Base-by-base conservation (phyloP, 1,140 invertebrate species). In the Aphidius ervi region DNA sequence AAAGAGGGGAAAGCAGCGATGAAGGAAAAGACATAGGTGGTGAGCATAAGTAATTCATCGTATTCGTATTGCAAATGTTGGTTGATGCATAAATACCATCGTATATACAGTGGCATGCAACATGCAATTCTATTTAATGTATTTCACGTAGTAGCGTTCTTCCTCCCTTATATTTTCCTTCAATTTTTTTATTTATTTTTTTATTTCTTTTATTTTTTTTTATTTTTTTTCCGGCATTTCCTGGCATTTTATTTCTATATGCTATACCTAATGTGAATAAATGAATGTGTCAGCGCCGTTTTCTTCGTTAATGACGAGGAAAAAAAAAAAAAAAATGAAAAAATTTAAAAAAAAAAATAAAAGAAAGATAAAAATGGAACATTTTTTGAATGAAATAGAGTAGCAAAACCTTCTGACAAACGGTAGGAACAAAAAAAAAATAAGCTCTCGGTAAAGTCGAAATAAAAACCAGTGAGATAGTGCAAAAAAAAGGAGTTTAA, bases 181-280 rank as follows among this genome's bases (percentile, higher is more conserved):
- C 46, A 6, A 50, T 31, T 40, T 39, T 50, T 52, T 43, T 52
- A 16, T 59, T 47, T 57, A 9, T 54, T 59, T 62, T 16, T 54
- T 62, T 23, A 46, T 54, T 39, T 47, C n/a, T 31, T 46, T 48
- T 37, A n/a, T 16, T 39, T 39, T 53, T 23, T 42, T 42, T 43
- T 16, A 6, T 42, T 43, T 10, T 43, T 43, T 43, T 4, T 5
- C 42, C 4, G 2, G 7, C 4, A 43, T 10, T 43, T 37, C 31
- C 31, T 52, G 49, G 31, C 49, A 52, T 37, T 52, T 57, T 57
- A 45, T 39, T 16, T 23, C 46, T 46, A 20, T 10, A 46, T 31
- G 16, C 55, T 57, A 16, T 16, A 39, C 45, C 45, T 66, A 68
- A 67, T 66, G 63, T 70, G 67, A 71, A 72, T 70, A 70, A 67